These are phyloP conservation scores for Stratiolaelaps scimitus DNA, from an alignment of 1,140 invertebrate species.

Conservation along the genomic window DNA sequence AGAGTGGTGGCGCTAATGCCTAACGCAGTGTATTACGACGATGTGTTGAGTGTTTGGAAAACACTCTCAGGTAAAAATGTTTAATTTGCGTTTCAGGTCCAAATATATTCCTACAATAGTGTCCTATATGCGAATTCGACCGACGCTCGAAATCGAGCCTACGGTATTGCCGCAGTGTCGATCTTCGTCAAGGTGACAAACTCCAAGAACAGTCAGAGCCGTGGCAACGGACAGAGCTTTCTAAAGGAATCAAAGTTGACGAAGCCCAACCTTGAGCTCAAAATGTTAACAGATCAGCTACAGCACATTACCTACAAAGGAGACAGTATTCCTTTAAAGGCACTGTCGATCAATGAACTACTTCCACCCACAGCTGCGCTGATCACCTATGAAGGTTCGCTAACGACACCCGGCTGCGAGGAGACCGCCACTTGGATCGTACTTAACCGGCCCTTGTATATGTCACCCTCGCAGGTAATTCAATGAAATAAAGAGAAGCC, in stretches of 20 bases:
- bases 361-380: slow-evolving; percentile 76
- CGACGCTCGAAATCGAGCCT: slow-evolving; percentile 60
- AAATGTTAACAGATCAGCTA: slow-evolving; percentile 70
- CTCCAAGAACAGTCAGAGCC: not conserved
- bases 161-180: slow-evolving; percentile 74
- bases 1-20: too few species aligned
- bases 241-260: not conserved
- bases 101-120: slow-evolving; percentile 85
- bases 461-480: slow-evolving; percentile 77
- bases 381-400: slow-evolving; percentile 94
- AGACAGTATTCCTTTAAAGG: slow-evolving; percentile 52
- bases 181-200: slow-evolving; percentile 59
- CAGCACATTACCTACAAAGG: slow-evolving; percentile 73
- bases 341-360: slow-evolving; percentile 66
- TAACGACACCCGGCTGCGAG: slow-evolving; percentile 64
- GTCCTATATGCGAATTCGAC: slow-evolving; percentile 82
- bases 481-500: slow-evolving; percentile 6
- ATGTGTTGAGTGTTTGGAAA: too few species aligned
- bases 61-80: too few species aligned
- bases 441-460: slow-evolving; percentile 88
- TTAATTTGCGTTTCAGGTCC: slow-evolving; percentile 54
- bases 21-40: too few species aligned
- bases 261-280: slow-evolving; percentile 60
- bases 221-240: too few species aligned
- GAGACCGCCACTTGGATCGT: slow-evolving; percentile 70